Evolutionary conservation across 2,797 vertebrate genomes (phyloP).

Genomic region (Nannoperca australis): DNA sequence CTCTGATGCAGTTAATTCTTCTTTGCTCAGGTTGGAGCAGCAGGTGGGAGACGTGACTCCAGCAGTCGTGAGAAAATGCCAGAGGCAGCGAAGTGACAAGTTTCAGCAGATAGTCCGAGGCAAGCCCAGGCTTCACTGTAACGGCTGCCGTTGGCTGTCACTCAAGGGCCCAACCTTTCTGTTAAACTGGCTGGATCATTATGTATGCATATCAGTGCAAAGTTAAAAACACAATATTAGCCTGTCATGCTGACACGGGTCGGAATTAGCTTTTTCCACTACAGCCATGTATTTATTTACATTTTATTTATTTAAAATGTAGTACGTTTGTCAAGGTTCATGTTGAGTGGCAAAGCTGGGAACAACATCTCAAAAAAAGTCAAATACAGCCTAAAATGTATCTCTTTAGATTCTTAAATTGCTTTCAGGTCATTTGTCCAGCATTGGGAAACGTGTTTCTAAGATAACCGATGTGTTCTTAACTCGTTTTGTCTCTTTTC

Average conservation of each 20-base stretch:
- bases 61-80: constrained; percentile 62
- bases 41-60: background rate
- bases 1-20: no score
- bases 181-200: background rate
- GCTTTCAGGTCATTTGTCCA: background rate
- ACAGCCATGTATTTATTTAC: background rate
- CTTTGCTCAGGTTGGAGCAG: background rate
- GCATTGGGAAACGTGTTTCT: background rate
- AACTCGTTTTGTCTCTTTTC: background rate
- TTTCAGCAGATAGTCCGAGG: constrained; percentile 48
- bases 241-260: no score
- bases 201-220: background rate
- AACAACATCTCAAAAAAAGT: background rate
- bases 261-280: background rate
- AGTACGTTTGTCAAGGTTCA: background rate
- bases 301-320: background rate
- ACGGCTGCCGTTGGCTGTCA: constrained; percentile 35
- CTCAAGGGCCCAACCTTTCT: constrained; percentile 2
- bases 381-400: background rate
- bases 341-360: background rate
- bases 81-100: constrained; percentile 49
- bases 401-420: background rate
- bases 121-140: constrained; percentile 54
- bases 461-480: background rate
- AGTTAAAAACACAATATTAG: no score